Evolutionary conservation across 2,888 invertebrate genomes (phyloP), one percentile per base, ranked within the genome.

Genomic region (Penaeus monodon): DNA sequence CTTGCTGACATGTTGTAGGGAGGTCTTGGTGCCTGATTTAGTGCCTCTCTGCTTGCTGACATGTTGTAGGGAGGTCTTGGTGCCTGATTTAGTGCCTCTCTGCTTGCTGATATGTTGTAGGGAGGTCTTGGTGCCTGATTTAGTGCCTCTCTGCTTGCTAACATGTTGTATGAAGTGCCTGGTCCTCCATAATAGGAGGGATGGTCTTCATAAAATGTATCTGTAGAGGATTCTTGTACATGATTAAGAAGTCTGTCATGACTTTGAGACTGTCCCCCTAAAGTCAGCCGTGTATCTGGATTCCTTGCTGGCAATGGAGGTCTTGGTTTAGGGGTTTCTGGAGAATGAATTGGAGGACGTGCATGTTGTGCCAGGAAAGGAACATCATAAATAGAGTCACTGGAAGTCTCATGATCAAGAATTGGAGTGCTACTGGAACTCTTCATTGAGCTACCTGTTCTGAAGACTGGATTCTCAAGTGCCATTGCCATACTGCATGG

Each of bases 241-340:
- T 57, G 57, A 57, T 57, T 17, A 44, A 77, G 77, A 44, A 77
- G 77, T 22, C 38, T 77, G 44, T 82, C 82, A 29, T 73, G 82
- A 63, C 82, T 82, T 24, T 33, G 44, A 27, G 82, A 57, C 22
- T 49, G 49, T 29, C 64, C 14, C 22, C 17, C n/a, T 63, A 24
- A 17, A 29, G 80, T 10, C 14, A 80, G 38, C 17, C 20, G 24
- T n/a, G 82, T 73, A 22, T 63, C 12, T 27, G 73, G 63, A 73
- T 82, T 82, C 63, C 82, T 82, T 57, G 22, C 44, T 33, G 81
- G 81, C 6, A 70, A 63, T 22, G 82, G 82, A 57, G 82, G 82
- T 33, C 38, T 68, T 17, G 70, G 57, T 29, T 77, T 77, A 38
- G 38, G 27, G 14, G 49, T 44, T 77, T 49, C 49, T 27, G 77